phyloP scores from a whole-genome alignment of 2,113 vertebrate genomes.

The Nothocercus nigrocapillus region DNA sequence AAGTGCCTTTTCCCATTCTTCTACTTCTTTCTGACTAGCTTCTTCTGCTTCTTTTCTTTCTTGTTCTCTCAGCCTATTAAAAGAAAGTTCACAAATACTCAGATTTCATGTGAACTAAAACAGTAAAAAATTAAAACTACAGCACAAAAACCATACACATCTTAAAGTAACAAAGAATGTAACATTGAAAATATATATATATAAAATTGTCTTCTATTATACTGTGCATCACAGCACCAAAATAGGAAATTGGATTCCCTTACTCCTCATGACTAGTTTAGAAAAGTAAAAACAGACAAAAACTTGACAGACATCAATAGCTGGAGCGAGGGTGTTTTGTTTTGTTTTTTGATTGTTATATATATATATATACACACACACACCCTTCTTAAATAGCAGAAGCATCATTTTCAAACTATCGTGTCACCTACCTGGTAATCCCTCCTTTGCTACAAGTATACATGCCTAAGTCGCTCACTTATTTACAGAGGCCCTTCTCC shows the following conservation, averaged over 20 bases:
- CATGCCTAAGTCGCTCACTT: background rate
- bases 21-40: constrained; percentile 93
- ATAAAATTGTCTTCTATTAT: background rate
- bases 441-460: background rate
- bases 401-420: background rate
- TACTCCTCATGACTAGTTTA: background rate
- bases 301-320: background rate
- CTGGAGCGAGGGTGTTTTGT: background rate
- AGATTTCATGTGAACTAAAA: background rate
- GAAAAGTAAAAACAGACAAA: background rate
- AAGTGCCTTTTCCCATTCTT: constrained; percentile 93
- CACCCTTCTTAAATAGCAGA: background rate
- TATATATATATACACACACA: no score
- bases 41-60: constrained; percentile 95
- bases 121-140: background rate
- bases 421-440: background rate
- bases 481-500: background rate
- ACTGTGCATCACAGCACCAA: background rate
- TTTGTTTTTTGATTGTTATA: background rate
- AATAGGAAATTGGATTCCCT: background rate
- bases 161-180: background rate
- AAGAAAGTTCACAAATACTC: constrained; percentile 55
- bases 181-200: background rate
- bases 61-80: constrained; percentile 90
- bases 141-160: background rate